Conservation (phyloP, 2,797 vertebrate genomes). For the Amazona ochrocephala region DNA sequence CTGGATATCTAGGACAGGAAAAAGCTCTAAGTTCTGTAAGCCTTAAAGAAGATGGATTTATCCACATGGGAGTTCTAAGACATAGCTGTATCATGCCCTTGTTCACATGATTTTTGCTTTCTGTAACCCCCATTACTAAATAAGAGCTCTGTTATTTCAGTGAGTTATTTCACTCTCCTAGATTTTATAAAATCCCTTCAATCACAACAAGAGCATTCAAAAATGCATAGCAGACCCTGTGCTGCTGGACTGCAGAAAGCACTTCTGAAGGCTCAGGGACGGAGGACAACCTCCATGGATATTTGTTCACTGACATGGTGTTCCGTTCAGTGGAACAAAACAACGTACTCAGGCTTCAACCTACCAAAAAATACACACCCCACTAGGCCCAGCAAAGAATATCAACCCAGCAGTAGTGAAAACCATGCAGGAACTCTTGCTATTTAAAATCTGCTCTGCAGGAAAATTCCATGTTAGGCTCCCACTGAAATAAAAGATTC, state of each 20-base stretch:
- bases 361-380: neutral
- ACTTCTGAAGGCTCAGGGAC: neutral
- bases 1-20: constrained; percentile 81
- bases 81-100: constrained; percentile 17
- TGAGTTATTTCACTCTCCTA: constrained; percentile 60
- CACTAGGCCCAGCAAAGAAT: neutral
- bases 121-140: constrained; percentile 62
- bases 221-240: neutral
- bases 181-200: neutral
- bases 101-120: constrained; percentile 68
- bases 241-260: neutral
- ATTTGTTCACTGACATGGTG: neutral
- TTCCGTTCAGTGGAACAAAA: neutral
- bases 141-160: constrained; percentile 46
- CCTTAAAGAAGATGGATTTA: constrained; percentile 22
- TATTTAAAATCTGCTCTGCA: neutral
- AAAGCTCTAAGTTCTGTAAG: constrained; percentile 59
- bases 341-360: neutral
- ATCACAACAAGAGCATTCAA: neutral
- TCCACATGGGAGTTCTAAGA: neutral
- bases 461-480: neutral
- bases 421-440: neutral
- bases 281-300: neutral
- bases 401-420: neutral
- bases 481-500: neutral